These are phyloP conservation scores for Megaustenia siamemsis DNA, from an alignment of 2,888 invertebrate species.

Conservation along the genomic window DNA sequence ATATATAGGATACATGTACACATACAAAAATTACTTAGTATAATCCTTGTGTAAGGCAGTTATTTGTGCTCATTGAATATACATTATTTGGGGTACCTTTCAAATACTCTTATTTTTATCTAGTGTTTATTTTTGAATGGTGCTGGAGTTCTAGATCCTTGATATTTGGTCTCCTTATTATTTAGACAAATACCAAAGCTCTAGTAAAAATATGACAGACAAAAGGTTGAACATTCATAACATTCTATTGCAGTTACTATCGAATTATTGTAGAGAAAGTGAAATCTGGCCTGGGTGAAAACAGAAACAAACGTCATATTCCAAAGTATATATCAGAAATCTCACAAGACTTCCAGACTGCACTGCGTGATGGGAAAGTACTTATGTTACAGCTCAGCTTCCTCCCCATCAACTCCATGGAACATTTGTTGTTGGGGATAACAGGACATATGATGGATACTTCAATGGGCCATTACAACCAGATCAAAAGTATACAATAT, in stretches of 20 bases:
- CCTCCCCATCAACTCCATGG: slow-evolving; percentile 84
- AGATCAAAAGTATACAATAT: slow-evolving; percentile 85
- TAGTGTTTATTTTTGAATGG: too few relatives aligned
- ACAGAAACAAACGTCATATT: slow-evolving; percentile 31
- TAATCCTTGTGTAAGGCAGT: too few relatives aligned
- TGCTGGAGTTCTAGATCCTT: too few relatives aligned
- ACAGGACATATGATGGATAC: slow-evolving; percentile 87
- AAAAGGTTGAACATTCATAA: background rate
- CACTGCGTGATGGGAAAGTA: slow-evolving; percentile 86
- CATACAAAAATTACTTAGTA: too few relatives aligned
- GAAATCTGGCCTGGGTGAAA: background rate
- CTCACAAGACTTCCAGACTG: slow-evolving; percentile 83
- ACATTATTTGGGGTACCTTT: too few relatives aligned
- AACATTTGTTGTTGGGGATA: slow-evolving; percentile 90
- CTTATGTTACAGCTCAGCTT: slow-evolving; percentile 91
- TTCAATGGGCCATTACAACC: slow-evolving; percentile 88
- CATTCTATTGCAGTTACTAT: slow-evolving; percentile 28
- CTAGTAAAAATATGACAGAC: too few relatives aligned
- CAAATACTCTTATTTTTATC: too few relatives aligned
- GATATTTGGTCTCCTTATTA: too few relatives aligned
- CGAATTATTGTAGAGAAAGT: slow-evolving; percentile 41
- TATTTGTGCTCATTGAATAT: too few relatives aligned
- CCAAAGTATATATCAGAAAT: slow-evolving; percentile 81
- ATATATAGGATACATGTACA: too few relatives aligned
- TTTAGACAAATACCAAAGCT: too few relatives aligned